Conservation (phyloP, 92 coral and sea anemone species). For the Epizoanthus scotinus region DNA sequence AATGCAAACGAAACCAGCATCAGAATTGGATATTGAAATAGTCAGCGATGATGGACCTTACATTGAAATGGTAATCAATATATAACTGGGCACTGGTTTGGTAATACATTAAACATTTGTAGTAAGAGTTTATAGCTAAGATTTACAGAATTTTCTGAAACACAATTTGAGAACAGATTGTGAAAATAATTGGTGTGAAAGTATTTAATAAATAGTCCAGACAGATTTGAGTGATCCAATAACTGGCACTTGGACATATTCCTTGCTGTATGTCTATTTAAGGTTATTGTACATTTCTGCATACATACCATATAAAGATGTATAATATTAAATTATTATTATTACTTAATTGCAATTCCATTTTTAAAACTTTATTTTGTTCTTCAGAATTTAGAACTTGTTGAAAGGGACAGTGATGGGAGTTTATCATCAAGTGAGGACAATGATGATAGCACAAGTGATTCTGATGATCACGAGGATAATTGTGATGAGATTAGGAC, state of each 20-base stretch:
- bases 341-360: not conserved
- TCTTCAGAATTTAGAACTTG: slow-evolving; percentile 67
- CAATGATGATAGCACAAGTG: slow-evolving; percentile 38
- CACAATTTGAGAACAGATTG: no score
- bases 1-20: slow-evolving; percentile 34
- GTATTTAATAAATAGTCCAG: not conserved
- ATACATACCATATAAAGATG: not conserved
- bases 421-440: slow-evolving; percentile 46
- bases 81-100: no score
- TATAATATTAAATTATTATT: not conserved
- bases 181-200: no score
- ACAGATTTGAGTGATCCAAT: not conserved
- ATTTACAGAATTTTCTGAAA: no score
- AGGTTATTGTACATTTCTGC: not conserved
- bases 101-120: no score
- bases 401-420: slow-evolving; percentile 59
- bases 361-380: not conserved
- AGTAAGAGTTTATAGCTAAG: no score
- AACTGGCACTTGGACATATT: no score
- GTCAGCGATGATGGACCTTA: slow-evolving; percentile 63
- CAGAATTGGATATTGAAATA: slow-evolving; percentile 69
- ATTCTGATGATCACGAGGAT: slow-evolving; percentile 29
- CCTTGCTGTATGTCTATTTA: not conserved
- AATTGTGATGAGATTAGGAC: slow-evolving; percentile 55
- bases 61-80: slow-evolving; percentile 74